phyloP scores from a whole-genome alignment of 2,797 vertebrate species.

The Siniperca undulata region DNA sequence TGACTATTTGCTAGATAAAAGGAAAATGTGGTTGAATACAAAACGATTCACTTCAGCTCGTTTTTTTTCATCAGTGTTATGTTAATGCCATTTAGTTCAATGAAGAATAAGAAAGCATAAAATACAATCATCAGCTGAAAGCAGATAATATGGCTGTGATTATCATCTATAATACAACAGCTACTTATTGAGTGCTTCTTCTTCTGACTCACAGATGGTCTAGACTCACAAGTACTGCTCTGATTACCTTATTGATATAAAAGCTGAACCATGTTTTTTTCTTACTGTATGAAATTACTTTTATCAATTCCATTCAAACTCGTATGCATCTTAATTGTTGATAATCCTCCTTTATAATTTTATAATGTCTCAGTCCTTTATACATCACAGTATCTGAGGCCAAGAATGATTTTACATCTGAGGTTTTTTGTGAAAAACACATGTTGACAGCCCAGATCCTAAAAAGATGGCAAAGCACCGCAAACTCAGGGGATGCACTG shows the following conservation, averaged over 20 bases:
- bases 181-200: slow-evolving; percentile 13
- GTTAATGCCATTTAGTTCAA: slow-evolving; percentile 20
- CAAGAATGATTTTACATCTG: not conserved
- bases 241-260: slow-evolving; percentile 40
- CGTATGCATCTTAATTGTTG: not conserved
- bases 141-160: slow-evolving; percentile 18
- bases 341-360: not conserved
- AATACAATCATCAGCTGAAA: slow-evolving; percentile 27
- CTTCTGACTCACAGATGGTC: slow-evolving; percentile 39
- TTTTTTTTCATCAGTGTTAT: not conserved
- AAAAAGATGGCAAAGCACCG: slow-evolving; percentile 13
- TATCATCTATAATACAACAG: slow-evolving; percentile 33
- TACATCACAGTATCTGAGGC: not conserved
- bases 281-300: slow-evolving; percentile 16
- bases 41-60: slow-evolving; percentile 1
- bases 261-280: slow-evolving; percentile 3
- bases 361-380: not conserved
- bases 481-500: slow-evolving; percentile 51
- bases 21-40: slow-evolving; percentile 3
- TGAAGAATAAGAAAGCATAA: slow-evolving; percentile 17
- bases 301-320: slow-evolving; percentile 17
- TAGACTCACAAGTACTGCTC: not conserved
- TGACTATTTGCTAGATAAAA: not conserved
- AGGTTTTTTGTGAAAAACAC: slow-evolving; percentile 38
- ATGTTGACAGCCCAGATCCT: slow-evolving; percentile 40